These are phyloP conservation scores for Arctia plantaginis DNA, from an alignment of 2,888 invertebrate genomes.

Conservation along the genomic window DNA sequence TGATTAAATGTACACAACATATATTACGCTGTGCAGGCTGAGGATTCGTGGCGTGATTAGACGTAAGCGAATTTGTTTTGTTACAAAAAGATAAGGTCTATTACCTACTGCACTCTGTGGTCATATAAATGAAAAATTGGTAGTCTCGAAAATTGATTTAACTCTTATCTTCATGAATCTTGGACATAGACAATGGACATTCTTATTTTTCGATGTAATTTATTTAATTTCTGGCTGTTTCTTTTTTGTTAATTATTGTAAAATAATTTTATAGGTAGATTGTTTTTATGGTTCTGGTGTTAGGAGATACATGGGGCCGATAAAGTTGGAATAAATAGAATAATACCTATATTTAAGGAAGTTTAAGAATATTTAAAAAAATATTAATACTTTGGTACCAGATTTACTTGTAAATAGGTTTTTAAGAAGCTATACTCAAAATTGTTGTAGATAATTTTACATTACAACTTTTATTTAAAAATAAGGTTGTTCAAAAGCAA, in stretches of 20 bases:
- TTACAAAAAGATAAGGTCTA: not conserved
- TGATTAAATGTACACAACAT: not conserved
- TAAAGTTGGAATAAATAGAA: not conserved
- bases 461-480: not conserved
- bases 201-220: not conserved
- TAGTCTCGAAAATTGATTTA: no score
- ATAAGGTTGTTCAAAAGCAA: constrained; percentile 9
- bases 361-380: not conserved
- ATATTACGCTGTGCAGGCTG: not conserved
- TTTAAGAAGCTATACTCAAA: not conserved
- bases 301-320: not conserved
- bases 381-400: not conserved
- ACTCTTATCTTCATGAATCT: no score
- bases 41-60: not conserved
- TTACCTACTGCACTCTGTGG: not conserved
- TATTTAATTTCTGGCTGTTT: not conserved
- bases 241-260: not conserved
- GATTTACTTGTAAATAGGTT: not conserved
- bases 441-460: not conserved
- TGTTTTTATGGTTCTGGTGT: not conserved
- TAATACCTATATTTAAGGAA: not conserved
- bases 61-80: not conserved
- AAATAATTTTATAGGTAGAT: not conserved
- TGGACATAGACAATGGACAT: no score
- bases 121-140: not conserved